Conservation (phyloP, 2,888 invertebrate genomes). For the Drosophila mulleri region DNA sequence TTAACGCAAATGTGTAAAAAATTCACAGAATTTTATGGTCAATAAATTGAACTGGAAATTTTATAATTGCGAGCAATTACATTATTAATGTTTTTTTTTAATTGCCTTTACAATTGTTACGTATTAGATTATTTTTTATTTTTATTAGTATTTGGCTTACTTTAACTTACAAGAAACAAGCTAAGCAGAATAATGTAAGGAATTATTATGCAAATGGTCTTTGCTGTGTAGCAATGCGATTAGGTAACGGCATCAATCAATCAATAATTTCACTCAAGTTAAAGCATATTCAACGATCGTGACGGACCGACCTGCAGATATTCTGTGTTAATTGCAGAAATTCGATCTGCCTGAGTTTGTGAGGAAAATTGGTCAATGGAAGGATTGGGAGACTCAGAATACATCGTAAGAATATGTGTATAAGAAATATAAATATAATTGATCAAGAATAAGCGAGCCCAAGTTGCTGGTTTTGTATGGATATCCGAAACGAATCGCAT, state of each 20-base stretch:
- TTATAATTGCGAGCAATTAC: constrained; percentile 27
- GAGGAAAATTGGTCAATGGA: neutral
- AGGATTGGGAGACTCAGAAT: neutral
- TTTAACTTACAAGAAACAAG: neutral
- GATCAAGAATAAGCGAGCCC: neutral
- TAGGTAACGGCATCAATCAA: constrained; percentile 21
- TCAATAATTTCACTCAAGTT: constrained; percentile 21
- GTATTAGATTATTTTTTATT: neutral
- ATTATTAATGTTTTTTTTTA: constrained; percentile 1
- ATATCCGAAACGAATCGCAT: neutral
- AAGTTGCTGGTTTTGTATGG: neutral
- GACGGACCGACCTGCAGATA: neutral
- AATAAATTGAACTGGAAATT: constrained; percentile 16
- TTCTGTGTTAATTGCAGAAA: neutral
- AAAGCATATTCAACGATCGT: constrained; percentile 7
- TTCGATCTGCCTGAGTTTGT: neutral
- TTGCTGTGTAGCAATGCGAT: constrained; percentile 11
- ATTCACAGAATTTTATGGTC: constrained; percentile 22
- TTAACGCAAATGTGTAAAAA: constrained; percentile 4
- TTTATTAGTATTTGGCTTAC: neutral
- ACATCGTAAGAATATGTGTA: neutral
- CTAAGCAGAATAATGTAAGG: neutral
- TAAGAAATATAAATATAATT: neutral
- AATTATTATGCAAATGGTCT: constrained; percentile 20
- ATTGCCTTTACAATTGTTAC: neutral